A percentile compares a stretch with the other conserved stretches of the same genome.
These are phyloP conservation scores for Sarcophaga peregrina DNA, from an alignment of 1,140 invertebrate genomes.

Conservation along the genomic window DNA sequence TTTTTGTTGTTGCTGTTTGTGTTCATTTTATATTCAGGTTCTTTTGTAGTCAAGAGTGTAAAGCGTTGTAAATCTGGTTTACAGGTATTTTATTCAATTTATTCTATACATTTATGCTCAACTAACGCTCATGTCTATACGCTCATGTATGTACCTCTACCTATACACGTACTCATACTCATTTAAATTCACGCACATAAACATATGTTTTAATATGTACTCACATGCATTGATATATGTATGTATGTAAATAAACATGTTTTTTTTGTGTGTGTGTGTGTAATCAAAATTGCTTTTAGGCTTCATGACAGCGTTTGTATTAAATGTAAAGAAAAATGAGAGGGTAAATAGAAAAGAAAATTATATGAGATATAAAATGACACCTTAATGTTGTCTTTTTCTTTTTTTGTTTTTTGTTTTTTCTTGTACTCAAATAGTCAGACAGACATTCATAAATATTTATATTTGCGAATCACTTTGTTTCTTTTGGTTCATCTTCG, in stretches of 20 bases:
- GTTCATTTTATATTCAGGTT: conserved; percentile 4
- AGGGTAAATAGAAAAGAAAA: not conserved
- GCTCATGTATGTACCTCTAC: not conserved
- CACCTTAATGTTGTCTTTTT: not conserved
- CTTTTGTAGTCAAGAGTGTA: not conserved
- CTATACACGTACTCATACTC: not conserved
- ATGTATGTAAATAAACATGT: not conserved
- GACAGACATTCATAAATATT: not conserved
- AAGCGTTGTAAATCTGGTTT: conserved; percentile 33
- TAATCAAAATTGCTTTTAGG: conserved; percentile 31
- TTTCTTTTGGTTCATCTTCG: not conserved
- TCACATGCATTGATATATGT: not conserved
- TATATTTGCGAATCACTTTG: not conserved
- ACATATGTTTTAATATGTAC: not conserved
- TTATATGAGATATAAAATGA: not conserved
- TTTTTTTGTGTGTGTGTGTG: not conserved
- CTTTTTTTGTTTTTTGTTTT: not conserved
- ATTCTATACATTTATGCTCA: not conserved
- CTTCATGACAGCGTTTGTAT: not conserved
- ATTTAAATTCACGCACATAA: too few species aligned
- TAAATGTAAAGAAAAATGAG: not conserved
- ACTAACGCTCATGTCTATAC: not conserved
- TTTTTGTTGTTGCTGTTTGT: conserved; percentile 9
- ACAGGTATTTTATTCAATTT: conserved; percentile 41
- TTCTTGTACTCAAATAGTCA: not conserved